phyloP scores from a whole-genome alignment of 1,140 invertebrate genomes.

The Cydia splendana region DNA sequence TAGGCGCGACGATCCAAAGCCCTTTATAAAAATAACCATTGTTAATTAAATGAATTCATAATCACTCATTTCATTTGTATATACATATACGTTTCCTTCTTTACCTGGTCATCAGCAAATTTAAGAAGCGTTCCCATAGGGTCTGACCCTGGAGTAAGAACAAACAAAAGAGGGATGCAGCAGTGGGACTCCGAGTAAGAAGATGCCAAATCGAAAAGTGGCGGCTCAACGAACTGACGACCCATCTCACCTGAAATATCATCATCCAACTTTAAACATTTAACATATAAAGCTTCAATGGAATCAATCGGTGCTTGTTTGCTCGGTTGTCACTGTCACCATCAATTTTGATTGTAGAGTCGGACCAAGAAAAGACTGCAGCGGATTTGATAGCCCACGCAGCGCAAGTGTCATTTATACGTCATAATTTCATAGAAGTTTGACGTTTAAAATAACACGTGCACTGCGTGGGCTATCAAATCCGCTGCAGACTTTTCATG shows the following conservation, averaged over 20 bases:
- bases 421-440: no score
- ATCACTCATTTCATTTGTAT: background rate
- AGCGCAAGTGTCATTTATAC: no score
- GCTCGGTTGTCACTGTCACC: background rate
- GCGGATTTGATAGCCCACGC: no score
- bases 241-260: conserved; percentile 81
- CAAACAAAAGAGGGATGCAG: conserved; percentile 92
- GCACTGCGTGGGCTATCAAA: no score
- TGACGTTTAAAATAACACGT: no score
- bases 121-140: conserved; percentile 91
- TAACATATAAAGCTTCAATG: no score
- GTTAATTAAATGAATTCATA: background rate
- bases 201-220: conserved; percentile 92
- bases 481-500: no score
- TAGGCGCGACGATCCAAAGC: conserved; percentile 89
- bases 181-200: conserved; percentile 92
- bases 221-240: conserved; percentile 90
- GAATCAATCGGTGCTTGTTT: no score
- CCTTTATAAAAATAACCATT: conserved; percentile 63
- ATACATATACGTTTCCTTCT: background rate
- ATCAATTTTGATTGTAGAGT: background rate
- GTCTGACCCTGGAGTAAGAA: conserved; percentile 95
- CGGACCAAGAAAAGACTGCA: no score
- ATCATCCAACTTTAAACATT: background rate
- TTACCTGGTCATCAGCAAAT: conserved; percentile 92